Evolutionary conservation across 2,888 invertebrate species (phyloP), one percentile per base, ranked within the genome.

Genomic region (Halocaridina rubra): DNA sequence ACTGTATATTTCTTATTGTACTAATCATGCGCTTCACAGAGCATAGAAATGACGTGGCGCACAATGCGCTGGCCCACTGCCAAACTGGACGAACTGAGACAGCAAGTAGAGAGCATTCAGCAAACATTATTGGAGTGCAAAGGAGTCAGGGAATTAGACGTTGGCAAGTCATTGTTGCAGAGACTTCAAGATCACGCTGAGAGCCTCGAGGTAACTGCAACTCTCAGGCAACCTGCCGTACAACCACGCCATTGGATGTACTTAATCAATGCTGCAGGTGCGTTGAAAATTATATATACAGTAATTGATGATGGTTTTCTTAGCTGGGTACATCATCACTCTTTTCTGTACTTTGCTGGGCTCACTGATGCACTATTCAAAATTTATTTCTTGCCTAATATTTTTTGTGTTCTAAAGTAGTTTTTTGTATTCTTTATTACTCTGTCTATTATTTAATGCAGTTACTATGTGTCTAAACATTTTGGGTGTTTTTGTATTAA

Each of bases 1-100:
- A 24, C 29, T 53, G 8, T 7, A 8, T 24, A n/a, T 7, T 10
- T 75, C 8, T 57, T 57, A 46, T 4, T 53, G 22, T 13, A 13
- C 61, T 61, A 22, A 16, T 61, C 22, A n/a, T 61, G 22, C 4
- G n/a, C 19, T n/a, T 69, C 3, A 53, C 67, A 86, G 86, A 77
- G 61, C 57, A 53, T 84, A 16, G 80, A 84, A 71, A 75, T 71
- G 53, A 82, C 86, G 0, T 86, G 86, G 86, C 79, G 71, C 13
- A 76, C 84, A 32, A 76, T 86, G 76, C 67, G 86, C 1, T 86
- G 82, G 80, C 64, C 76, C 7, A 75, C 86, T 22, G 86, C 86
- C 7, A 67, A 79, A 19, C 53, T 86, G 64, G 78, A 82, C 33
- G 84, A 84, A 19, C 74, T 86, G 46, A 80, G 76, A 53, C 57